Conservation (phyloP, 2,888 invertebrate species). For the Sylvicola cinctus region DNA sequence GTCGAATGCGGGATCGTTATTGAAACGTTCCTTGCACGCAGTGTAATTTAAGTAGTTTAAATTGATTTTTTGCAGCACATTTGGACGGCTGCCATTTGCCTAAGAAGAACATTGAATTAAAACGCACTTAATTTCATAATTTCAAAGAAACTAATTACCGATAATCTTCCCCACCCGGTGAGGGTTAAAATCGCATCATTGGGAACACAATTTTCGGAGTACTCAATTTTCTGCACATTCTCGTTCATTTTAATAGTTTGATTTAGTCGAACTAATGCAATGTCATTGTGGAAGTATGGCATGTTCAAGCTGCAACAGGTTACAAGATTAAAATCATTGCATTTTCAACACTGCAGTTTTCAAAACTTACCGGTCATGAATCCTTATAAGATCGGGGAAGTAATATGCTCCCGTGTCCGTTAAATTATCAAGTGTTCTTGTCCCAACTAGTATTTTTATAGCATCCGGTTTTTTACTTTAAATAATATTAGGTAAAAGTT, state of each 20-base stretch:
- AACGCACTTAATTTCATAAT: neutral
- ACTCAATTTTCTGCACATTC: constrained; percentile 27
- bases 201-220: constrained; percentile 28
- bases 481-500: no score
- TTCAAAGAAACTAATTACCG: no score
- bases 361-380: no score
- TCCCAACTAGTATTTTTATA: no score
- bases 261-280: constrained; percentile 35
- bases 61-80: neutral
- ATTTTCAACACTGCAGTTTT: no score
- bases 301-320: neutral
- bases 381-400: no score
- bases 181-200: constrained; percentile 26
- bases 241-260: constrained; percentile 26
- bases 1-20: constrained; percentile 20
- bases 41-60: constrained; percentile 13
- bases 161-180: constrained; percentile 31
- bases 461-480: no score
- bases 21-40: constrained; percentile 29
- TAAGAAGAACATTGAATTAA: neutral
- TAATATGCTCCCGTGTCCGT: no score
- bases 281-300: constrained; percentile 28
- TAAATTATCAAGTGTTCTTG: no score
- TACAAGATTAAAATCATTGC: no score
- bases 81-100: neutral